Conservation (phyloP, 2,113 vertebrate genomes). For the Illadopsis cleaveri region DNA sequence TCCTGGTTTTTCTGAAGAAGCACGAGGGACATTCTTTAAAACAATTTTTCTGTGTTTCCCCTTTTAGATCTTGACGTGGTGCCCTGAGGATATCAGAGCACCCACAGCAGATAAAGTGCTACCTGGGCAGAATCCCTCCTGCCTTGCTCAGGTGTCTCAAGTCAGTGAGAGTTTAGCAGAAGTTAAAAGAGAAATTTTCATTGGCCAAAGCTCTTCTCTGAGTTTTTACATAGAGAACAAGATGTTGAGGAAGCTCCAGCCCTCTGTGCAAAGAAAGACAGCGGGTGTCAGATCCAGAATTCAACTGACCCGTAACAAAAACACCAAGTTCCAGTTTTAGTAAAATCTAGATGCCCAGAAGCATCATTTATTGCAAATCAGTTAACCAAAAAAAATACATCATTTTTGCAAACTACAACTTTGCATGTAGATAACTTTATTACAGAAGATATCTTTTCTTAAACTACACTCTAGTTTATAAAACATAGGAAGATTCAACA, state of each 20-base stretch:
- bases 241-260: rapidly evolving
- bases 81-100: not conserved
- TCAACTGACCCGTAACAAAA: not conserved
- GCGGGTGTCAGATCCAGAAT: not conserved
- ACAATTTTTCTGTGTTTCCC: not conserved
- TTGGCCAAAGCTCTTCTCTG: not conserved
- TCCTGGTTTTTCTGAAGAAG: not conserved
- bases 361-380: slow-evolving; percentile 89
- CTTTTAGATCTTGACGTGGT: not conserved
- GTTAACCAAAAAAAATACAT: slow-evolving; percentile 84
- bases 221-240: not conserved
- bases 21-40: rapidly evolving
- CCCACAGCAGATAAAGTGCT: not conserved
- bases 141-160: not conserved
- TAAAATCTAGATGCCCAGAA: slow-evolving; percentile 69
- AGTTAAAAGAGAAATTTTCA: not conserved
- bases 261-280: not conserved
- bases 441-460: slow-evolving; percentile 73
- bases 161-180: not conserved
- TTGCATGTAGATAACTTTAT: slow-evolving; percentile 78
- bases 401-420: slow-evolving; percentile 81
- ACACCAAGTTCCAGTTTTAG: slow-evolving; percentile 26
- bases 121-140: not conserved
- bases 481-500: slow-evolving; percentile 75
- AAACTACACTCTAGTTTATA: slow-evolving; percentile 84